phyloP scores from a whole-genome alignment of 2,113 vertebrate species.

The Chaetura pelagica region DNA sequence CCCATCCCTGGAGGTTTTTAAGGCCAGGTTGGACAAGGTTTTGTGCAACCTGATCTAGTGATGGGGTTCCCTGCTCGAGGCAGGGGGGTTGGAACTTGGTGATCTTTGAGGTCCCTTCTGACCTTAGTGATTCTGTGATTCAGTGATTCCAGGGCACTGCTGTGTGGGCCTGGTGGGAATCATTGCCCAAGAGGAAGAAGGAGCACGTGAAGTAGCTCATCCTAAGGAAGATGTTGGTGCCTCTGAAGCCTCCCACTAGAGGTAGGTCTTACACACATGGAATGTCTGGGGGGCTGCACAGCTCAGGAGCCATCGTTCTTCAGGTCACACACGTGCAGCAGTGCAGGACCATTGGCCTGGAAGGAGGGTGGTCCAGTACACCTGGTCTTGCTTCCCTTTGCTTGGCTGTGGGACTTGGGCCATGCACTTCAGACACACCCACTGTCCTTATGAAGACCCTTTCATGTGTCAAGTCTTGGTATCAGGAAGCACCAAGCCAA shows the following conservation, averaged over 20 bases:
- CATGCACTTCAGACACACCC: neutral
- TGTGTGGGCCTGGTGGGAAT: rapidly evolving
- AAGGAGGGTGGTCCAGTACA: neutral
- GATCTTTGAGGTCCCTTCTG: too few relatives aligned
- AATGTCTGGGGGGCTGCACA: rapidly evolving
- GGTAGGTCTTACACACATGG: rapidly evolving
- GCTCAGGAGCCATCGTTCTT: neutral
- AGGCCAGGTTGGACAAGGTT: too few relatives aligned
- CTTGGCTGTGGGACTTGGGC: neutral
- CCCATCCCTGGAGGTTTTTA: too few relatives aligned
- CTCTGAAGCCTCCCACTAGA: neutral
- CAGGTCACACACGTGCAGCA: rapidly evolving
- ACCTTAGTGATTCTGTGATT: too few relatives aligned
- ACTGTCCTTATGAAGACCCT: neutral
- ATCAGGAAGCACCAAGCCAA: neutral
- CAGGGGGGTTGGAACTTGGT: too few relatives aligned
- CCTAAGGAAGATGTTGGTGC: neutral
- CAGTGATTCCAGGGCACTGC: too few relatives aligned
- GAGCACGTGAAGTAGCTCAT: neutral
- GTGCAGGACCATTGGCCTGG: neutral
- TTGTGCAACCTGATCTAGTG: too few relatives aligned
- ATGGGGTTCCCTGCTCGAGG: too few relatives aligned
- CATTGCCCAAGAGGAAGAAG: neutral
- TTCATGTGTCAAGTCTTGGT: neutral
- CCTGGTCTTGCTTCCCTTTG: neutral